Conservation (phyloP, 2,797 vertebrate species). For the Catamblyrhynchus diadema region DNA sequence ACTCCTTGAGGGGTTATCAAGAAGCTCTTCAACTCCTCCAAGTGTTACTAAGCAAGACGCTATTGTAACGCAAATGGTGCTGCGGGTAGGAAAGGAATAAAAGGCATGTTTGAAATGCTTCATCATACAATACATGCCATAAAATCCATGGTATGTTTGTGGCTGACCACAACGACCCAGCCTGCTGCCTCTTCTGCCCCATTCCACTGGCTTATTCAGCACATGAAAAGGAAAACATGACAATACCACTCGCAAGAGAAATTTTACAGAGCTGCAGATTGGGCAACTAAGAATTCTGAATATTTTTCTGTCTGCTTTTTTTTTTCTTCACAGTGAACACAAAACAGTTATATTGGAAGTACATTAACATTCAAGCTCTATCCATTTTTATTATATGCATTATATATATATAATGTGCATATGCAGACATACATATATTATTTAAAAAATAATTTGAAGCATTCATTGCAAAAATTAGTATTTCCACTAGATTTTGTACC, state of each 20-base stretch:
- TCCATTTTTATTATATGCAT: not conserved
- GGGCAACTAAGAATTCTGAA: not conserved
- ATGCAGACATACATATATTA: not conserved
- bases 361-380: not conserved
- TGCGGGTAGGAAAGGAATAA: constrained; percentile 46
- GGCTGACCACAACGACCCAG: constrained; percentile 65
- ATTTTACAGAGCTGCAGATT: constrained; percentile 11
- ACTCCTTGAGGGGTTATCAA: constrained; percentile 44
- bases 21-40: constrained; percentile 18
- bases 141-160: constrained; percentile 67
- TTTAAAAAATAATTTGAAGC: constrained; percentile 37
- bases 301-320: not conserved
- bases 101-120: constrained; percentile 50
- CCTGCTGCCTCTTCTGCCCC: constrained; percentile 62
- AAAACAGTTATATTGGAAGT: constrained; percentile 3
- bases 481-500: constrained; percentile 51
- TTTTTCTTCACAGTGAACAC: not conserved
- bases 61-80: constrained; percentile 27
- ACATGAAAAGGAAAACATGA: constrained; percentile 65
- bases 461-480: constrained; percentile 35
- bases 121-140: constrained; percentile 61
- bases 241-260: constrained; percentile 40
- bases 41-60: constrained; percentile 28
- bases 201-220: constrained; percentile 14
- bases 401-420: not conserved